phyloP scores from a whole-genome alignment of 2,113 vertebrate species.

The Lepus americanus region DNA sequence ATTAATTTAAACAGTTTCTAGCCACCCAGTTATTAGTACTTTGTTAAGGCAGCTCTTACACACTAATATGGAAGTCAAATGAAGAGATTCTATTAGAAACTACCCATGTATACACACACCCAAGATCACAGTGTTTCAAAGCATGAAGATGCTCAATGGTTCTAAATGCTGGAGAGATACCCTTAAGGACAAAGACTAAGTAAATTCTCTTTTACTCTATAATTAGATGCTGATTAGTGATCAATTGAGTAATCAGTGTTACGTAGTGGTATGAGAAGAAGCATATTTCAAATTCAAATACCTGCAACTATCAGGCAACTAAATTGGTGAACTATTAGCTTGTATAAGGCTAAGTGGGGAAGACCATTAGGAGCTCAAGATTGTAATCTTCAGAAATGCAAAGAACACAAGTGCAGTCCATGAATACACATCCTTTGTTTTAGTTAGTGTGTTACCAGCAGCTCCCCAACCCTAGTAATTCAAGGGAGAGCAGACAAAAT shows the following conservation, averaged over 20 bases:
- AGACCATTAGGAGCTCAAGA: background rate
- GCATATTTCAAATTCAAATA: slow-evolving; percentile 32
- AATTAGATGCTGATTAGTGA: background rate
- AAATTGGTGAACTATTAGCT: background rate
- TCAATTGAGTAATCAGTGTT: background rate
- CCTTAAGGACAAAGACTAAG: background rate
- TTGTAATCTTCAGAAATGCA: background rate
- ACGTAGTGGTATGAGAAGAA: background rate
- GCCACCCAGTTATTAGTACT: background rate
- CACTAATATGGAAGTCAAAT: background rate
- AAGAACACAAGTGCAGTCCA: background rate
- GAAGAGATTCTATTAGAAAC: background rate
- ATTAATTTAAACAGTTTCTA: background rate
- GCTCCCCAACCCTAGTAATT: background rate
- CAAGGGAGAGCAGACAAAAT: background rate
- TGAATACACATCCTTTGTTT: background rate
- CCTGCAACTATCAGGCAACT: background rate
- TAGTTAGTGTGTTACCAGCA: background rate
- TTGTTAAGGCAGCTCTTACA: background rate
- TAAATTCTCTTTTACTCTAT: background rate
- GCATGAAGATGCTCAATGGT: background rate
- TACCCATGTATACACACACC: fast-evolving
- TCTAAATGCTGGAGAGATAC: background rate
- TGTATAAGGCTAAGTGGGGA: background rate
- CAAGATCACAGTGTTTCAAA: background rate